phyloP scores from a whole-genome alignment of 1,140 invertebrate genomes.

The Asbolus verrucosus region DNA sequence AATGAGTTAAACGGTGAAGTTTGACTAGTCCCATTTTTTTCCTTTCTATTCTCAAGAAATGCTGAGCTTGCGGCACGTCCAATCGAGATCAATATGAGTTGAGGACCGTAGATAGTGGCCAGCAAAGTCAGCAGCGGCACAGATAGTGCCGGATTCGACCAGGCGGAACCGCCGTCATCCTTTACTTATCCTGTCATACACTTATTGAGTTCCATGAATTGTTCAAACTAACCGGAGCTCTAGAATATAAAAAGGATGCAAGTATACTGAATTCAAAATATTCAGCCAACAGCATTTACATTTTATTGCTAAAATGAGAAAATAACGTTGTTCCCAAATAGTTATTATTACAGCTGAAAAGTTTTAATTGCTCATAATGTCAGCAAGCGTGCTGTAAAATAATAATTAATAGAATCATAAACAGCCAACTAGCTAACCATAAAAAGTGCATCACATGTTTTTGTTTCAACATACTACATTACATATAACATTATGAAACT shows the following conservation, averaged over 20 bases:
- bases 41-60: slow-evolving; percentile 30
- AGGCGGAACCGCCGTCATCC: slow-evolving; percentile 14
- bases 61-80: slow-evolving; percentile 41
- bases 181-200: slow-evolving; percentile 24
- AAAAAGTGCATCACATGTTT: too few species aligned
- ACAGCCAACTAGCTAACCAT: too few species aligned
- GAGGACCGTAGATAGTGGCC: slow-evolving; percentile 39
- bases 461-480: too few species aligned
- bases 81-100: slow-evolving; percentile 46
- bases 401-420: too few species aligned
- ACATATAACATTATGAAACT: too few species aligned
- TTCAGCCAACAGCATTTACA: neutral
- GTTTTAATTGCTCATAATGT: too few species aligned
- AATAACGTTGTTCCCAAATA: neutral
- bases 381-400: too few species aligned
- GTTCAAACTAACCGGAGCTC: neutral
- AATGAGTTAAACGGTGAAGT: slow-evolving; percentile 2
- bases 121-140: slow-evolving; percentile 43
- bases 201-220: slow-evolving; percentile 19
- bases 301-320: neutral
- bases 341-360: too few species aligned
- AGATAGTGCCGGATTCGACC: slow-evolving; percentile 23
- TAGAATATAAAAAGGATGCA: neutral
- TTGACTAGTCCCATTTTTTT: slow-evolving; percentile 25
- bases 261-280: neutral